Base-by-base conservation (phyloP, 1,140 invertebrate species). In the Camponotus pennsylvanicus region DNA sequence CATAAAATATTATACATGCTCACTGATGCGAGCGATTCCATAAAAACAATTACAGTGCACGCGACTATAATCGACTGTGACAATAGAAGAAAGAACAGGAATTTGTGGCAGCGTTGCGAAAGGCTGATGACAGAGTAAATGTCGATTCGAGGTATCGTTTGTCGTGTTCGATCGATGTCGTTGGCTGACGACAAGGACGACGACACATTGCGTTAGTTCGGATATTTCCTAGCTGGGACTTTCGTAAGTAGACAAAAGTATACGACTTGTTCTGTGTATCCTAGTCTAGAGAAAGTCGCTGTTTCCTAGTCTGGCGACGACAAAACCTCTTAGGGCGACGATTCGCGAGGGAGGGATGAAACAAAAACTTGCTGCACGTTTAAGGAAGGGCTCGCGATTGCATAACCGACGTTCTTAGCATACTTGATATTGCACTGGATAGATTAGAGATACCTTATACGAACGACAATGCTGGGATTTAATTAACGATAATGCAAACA, bases 381-480 rank as follows among this genome's bases (percentile, higher is more conserved):
- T 73, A 82, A 73, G 67, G 67, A 73, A 73, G 79, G 79, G 40
- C 40, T 82, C 37, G 11, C 27, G 27, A 73, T 83, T 83, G 37
- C 69, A 4, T 75, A 83, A 83, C 1, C 5, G 55, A 59, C 37
- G 3, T 45, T 73, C n/a, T 61, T 45, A 57, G 18, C 27, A 13
- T 11, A 32, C 13, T 34, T 57, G n/a, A 37, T 34, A 61, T 82
- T 71, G 59, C 67, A 27, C 18, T 27, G 1, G 55, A 75, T 61
- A 13, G 18, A 18, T 21, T 45, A n/a, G 18, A 40, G 37, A 18
- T 49, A 34, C 27, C 32, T 27, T n/a, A n/a, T 70, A 73, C 8
- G 11, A 61, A 42, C 21, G 66, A 34, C 45, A 21, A 18, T 61
- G 15, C 4, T 52, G 27, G n/a, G 27, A 27, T 80, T 5, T 13